Conservation (phyloP, 2,888 invertebrate genomes). For the Campopleginae sp. region DNA sequence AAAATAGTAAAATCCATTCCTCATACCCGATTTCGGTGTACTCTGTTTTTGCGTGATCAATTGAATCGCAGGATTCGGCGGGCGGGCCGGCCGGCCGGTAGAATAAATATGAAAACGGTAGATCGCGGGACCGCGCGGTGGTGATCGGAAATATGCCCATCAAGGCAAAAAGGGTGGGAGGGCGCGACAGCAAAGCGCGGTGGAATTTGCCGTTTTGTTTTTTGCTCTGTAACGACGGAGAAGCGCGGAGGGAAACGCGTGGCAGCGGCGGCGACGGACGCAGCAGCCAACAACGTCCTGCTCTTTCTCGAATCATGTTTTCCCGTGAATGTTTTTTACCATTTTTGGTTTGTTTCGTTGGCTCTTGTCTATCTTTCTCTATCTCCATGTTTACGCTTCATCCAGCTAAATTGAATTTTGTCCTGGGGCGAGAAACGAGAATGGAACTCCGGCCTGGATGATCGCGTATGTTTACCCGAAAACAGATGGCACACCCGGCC, state of each 20-base stretch:
- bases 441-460: slow-evolving; percentile 75
- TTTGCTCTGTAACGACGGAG: slow-evolving; percentile 55
- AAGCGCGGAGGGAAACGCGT: slow-evolving; percentile 48
- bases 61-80: slow-evolving; percentile 28
- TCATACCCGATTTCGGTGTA: slow-evolving; percentile 16
- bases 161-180: slow-evolving; percentile 8
- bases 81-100: slow-evolving; percentile 3
- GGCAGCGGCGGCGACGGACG: too few relatives aligned
- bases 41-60: slow-evolving; percentile 33
- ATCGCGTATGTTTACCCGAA: slow-evolving; percentile 80
- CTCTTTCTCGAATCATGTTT: slow-evolving; percentile 71
- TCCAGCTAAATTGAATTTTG: slow-evolving; percentile 81
- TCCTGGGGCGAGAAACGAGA: slow-evolving; percentile 79
- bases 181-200: background rate
- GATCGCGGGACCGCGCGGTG: slow-evolving; percentile 14
- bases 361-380: slow-evolving; percentile 29
- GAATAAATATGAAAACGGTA: slow-evolving; percentile 48
- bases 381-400: slow-evolving; percentile 79
- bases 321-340: slow-evolving; percentile 72
- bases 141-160: slow-evolving; percentile 52
- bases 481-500: slow-evolving; percentile 80
- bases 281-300: slow-evolving; percentile 28
- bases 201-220: slow-evolving; percentile 32
- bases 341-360: slow-evolving; percentile 66
- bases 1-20: slow-evolving; percentile 37